Evolutionary conservation across 1,140 invertebrate genomes (phyloP).

Genomic region (Brachionus plicatilis): DNA sequence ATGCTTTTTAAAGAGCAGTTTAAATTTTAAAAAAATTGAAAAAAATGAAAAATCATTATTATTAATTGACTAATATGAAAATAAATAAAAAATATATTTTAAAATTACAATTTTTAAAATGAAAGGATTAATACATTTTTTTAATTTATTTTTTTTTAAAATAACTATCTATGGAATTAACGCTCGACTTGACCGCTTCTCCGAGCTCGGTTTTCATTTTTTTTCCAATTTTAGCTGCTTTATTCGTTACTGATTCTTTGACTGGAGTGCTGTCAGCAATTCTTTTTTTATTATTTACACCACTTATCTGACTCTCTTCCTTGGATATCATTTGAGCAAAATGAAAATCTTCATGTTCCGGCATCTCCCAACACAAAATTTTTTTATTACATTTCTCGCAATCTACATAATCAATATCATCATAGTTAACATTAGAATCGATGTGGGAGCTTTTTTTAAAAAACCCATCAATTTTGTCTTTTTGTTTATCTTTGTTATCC

Average conservation of each 20-base stretch:
- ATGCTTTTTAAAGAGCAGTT: constrained; percentile 23
- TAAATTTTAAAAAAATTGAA: not conserved
- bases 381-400: constrained; percentile 52
- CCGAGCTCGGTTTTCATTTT: constrained; percentile 15
- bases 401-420: constrained; percentile 44
- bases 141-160: not conserved
- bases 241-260: not conserved
- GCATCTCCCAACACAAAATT: constrained; percentile 52
- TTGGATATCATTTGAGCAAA: constrained; percentile 45
- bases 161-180: constrained; percentile 10
- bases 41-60: not conserved
- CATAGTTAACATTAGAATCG: not conserved
- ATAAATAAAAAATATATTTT: not conserved
- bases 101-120: not conserved
- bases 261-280: not conserved
- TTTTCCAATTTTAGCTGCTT: not conserved
- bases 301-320: not conserved
- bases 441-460: constrained; percentile 1
- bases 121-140: not conserved
- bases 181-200: not conserved
- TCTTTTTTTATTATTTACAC: not conserved
- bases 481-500: not conserved
- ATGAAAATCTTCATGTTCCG: constrained; percentile 57
- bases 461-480: not conserved
- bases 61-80: not conserved